A percentile compares a stretch with the other conserved stretches of the same genome.
phyloP scores from a whole-genome alignment of 1,140 invertebrate species.

The Dryas iulia region DNA sequence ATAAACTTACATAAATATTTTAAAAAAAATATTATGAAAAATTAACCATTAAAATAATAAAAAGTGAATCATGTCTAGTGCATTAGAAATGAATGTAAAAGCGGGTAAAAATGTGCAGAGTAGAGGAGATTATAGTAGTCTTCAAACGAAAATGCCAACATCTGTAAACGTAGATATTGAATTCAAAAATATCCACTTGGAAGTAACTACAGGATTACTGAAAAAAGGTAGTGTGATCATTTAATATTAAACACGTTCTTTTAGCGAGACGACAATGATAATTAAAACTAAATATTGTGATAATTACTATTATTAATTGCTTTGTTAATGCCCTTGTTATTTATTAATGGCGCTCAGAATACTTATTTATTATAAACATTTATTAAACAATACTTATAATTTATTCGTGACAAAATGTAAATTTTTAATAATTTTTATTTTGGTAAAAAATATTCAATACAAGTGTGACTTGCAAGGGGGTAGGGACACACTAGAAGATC shows the following conservation, averaged over 20 bases:
- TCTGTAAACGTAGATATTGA: slow-evolving; percentile 59
- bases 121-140: slow-evolving; percentile 52
- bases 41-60: background rate
- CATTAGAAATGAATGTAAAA: slow-evolving; percentile 46
- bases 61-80: slow-evolving; percentile 43
- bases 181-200: slow-evolving; percentile 52
- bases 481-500: too few relatives aligned
- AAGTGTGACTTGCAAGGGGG: too few relatives aligned
- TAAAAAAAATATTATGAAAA: background rate
- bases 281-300: background rate
- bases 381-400: too few relatives aligned
- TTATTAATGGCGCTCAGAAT: too few relatives aligned
- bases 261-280: background rate
- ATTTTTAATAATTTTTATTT: too few relatives aligned
- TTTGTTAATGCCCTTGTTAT: too few relatives aligned
- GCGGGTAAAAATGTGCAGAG: slow-evolving; percentile 46
- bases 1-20: background rate
- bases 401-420: too few relatives aligned
- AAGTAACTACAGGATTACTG: slow-evolving; percentile 49
- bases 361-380: too few relatives aligned
- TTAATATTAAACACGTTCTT: background rate
- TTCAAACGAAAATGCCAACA: slow-evolving; percentile 56
- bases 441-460: too few relatives aligned
- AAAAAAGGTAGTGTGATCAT: slow-evolving; percentile 49
- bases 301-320: background rate